Evolutionary conservation across 2,888 invertebrate genomes (phyloP).

Genomic region (Himalopsyche kuldschensis): DNA sequence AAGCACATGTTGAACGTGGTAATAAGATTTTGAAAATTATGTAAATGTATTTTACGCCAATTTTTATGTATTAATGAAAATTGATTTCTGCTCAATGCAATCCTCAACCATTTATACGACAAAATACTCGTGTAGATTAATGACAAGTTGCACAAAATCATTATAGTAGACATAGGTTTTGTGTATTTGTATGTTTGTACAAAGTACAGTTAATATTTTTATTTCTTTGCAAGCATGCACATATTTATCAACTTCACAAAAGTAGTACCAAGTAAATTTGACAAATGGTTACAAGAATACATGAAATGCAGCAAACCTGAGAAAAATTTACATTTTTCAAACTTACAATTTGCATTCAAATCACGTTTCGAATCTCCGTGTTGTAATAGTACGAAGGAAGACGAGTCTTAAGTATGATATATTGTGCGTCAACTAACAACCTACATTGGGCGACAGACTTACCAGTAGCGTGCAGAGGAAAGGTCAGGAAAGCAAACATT

Average conservation of each 20-base stretch:
- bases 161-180: neutral
- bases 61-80: too few relatives aligned
- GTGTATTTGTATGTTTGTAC: neutral
- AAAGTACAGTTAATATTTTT: too few relatives aligned
- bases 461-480: neutral
- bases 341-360: slow-evolving; percentile 2
- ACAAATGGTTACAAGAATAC: neutral
- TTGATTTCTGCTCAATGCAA: too few relatives aligned
- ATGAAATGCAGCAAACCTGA: neutral
- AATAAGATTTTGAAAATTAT: too few relatives aligned
- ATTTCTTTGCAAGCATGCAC: too few relatives aligned
- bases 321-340: slow-evolving; percentile 11
- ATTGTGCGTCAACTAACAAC: slow-evolving; percentile 23
- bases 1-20: too few relatives aligned
- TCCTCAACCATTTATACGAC: neutral
- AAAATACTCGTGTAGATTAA: neutral
- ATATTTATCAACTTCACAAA: neutral
- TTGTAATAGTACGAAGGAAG: slow-evolving; percentile 4
- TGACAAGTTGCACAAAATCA: neutral
- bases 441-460: neutral
- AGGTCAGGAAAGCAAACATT: neutral
- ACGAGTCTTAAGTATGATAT: slow-evolving; percentile 31
- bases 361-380: slow-evolving; percentile 20
- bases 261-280: neutral
- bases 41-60: too few relatives aligned